phyloP scores from a whole-genome alignment of 1,140 invertebrate species.

The Pogonognathellus flavescens region DNA sequence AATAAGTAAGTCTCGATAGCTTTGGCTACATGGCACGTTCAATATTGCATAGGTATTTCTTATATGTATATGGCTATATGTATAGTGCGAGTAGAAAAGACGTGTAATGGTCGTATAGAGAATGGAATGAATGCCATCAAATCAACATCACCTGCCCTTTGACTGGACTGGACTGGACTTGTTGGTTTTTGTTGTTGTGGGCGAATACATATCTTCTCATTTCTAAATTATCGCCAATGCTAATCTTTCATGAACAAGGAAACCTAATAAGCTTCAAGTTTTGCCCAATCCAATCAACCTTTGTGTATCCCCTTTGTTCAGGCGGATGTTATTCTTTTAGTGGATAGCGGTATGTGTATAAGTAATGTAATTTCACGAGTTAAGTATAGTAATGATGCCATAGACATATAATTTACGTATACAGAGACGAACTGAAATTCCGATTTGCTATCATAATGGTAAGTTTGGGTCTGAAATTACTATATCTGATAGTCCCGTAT shows the following conservation, averaged over 20 bases:
- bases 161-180: neutral
- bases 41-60: neutral
- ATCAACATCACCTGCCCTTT: neutral
- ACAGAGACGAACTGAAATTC: too few species aligned
- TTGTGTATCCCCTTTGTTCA: conserved; percentile 23
- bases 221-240: conserved; percentile 48
- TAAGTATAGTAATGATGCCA: conserved; percentile 18
- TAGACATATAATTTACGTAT: too few species aligned
- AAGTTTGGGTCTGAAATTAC: too few species aligned
- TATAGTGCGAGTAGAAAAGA: too few species aligned
- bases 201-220: conserved; percentile 21
- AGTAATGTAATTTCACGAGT: neutral
- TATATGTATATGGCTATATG: too few species aligned
- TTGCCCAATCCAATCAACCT: conserved; percentile 27
- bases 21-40: neutral
- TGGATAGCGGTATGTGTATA: neutral
- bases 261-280: conserved; percentile 32
- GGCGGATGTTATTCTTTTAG: conserved; percentile 8
- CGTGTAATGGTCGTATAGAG: too few species aligned
- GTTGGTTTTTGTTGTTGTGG: conserved; percentile 34
- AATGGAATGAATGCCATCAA: neutral
- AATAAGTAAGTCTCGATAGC: neutral
- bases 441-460: too few species aligned
- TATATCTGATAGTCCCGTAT: too few species aligned
- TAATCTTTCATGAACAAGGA: conserved; percentile 40